Evolutionary conservation across 2,797 vertebrate species (phyloP), one percentile per base, ranked within the genome.

Genomic region (Molossus molossus): DNA sequence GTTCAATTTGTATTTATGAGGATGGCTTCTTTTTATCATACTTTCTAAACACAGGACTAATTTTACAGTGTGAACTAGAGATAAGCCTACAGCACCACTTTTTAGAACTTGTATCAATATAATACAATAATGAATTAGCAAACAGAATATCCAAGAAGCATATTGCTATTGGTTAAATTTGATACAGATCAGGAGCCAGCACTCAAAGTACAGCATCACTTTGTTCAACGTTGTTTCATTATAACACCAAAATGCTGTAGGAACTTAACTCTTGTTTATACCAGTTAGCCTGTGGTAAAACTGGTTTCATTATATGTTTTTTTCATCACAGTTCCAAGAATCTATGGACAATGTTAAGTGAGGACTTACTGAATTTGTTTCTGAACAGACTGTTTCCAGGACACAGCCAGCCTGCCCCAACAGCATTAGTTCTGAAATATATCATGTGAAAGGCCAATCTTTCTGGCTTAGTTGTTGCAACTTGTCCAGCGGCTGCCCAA

Each of bases 21-120:
- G 17, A 85, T 45, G 27, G n/a, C n/a, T 95, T 94, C 37, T 84
- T 93, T 92, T 75, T 69, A 76, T 55, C 37, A 37, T 8, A 73
- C 9, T 73, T 70, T 92, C n/a, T 70, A 94, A 88, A 82, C 0
- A 62, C 14, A 87, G 23, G 8, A 14, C n/a, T 62, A n/a, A 69
- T 87, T 77, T 90, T 87, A 83, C 7, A 50, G 18, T 20, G 23
- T 55, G 13, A 77, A 64, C 65, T 50, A 77, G 12, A 86, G 53
- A 72, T 18, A 65, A 62, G 18, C 60, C 14, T 25, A 58, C 7
- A 90, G 25, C 1, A 50, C 17, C 4, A 84, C 48, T 33, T 89
- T 84, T 80, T 62, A 83, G 13, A 91, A 85, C 6, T 1, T 69
- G 27, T 27, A 64, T 90, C 72, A 89, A 11, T 33, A 62, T 33